Evolutionary conservation across 2,888 invertebrate genomes (phyloP).

Genomic region (Ptilodon capucinus): DNA sequence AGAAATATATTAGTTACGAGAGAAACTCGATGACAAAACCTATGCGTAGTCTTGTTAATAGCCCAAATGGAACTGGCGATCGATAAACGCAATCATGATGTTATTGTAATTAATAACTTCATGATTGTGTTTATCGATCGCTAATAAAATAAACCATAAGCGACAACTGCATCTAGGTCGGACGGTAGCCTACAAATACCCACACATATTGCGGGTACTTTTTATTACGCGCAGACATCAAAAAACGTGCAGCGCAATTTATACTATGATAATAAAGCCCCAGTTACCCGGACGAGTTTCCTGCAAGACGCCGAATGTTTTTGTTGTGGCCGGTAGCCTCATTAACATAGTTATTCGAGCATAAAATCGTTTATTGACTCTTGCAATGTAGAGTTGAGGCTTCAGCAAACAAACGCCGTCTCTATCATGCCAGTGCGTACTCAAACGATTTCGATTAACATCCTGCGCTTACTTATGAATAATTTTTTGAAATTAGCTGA

Average conservation of each 20-base stretch:
- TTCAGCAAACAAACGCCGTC: slow-evolving; percentile 36
- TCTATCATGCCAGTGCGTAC: not conserved
- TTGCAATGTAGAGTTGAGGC: slow-evolving; percentile 41
- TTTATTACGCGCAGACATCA: slow-evolving; percentile 6
- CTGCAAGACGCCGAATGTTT: slow-evolving; percentile 49
- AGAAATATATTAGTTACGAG: too few relatives aligned
- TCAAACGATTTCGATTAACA: not conserved
- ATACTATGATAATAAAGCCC: slow-evolving; percentile 17
- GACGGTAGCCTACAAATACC: not conserved
- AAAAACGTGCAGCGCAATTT: slow-evolving; percentile 5
- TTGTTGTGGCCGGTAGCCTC: slow-evolving; percentile 51
- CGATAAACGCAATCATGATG: too few relatives aligned
- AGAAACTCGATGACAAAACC: not conserved
- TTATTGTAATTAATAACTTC: too few relatives aligned
- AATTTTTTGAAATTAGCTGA: too few relatives aligned
- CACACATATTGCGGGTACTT: slow-evolving; percentile 4
- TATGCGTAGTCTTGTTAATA: not conserved
- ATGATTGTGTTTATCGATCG: too few relatives aligned
- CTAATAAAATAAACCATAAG: too few relatives aligned
- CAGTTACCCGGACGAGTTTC: slow-evolving; percentile 28
- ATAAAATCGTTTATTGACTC: slow-evolving; percentile 68
- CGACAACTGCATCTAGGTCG: not conserved
- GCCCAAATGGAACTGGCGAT: not conserved
- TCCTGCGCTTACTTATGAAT: not conserved
- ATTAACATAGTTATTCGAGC: slow-evolving; percentile 74